Base-by-base conservation (phyloP, 2,888 invertebrate species). In the Monoplex corrugatus region DNA sequence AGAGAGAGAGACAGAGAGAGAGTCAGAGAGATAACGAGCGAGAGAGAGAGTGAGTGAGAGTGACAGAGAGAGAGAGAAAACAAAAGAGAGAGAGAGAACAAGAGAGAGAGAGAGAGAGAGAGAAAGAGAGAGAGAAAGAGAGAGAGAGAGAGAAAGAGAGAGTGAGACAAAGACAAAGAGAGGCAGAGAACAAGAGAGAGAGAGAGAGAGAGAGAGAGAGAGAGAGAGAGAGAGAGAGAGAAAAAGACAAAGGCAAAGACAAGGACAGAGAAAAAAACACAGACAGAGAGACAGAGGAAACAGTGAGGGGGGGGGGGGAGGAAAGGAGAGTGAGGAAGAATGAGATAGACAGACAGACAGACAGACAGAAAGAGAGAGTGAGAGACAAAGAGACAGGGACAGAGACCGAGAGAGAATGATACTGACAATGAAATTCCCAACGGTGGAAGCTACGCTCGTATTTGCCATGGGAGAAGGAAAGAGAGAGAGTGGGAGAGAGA, bases 341-440 rank as follows among this genome's bases (percentile, higher is more conserved):
- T 72, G 44, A 68, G 63, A 80, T n/a, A 87, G 82, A 57, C 38
- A 50, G 63, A 82, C 50, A 50, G 57, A 43, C 50, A 84, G 80
- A 72, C 43, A 43, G 78, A 57, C 50, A 44, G 68, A 57, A 78
- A 89, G 88, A 50, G 63, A 43, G 85, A 89, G 75, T 8, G 50
- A 68, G 68, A 68, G 68, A 72, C 23, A 68, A n/a, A 68, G 68
- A 68, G 50, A 50, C 10, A 50, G 50, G 19, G 50, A 50, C 10
- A 50, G 50, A 50, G 50, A 50, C 10, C 8, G 50, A 50, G 50
- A 50, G 35, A 35, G 75, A 75, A n/a, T n/a, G n/a, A n/a, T n/a
- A n/a, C n/a, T n/a, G n/a, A n/a, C n/a, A n/a, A n/a, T n/a, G n/a
- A n/a, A n/a, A n/a, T n/a, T n/a, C n/a, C n/a, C n/a, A n/a, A n/a